Evolutionary conservation across 2,113 vertebrate species (phyloP).

Genomic region (Psilopsiagon aurifrons): DNA sequence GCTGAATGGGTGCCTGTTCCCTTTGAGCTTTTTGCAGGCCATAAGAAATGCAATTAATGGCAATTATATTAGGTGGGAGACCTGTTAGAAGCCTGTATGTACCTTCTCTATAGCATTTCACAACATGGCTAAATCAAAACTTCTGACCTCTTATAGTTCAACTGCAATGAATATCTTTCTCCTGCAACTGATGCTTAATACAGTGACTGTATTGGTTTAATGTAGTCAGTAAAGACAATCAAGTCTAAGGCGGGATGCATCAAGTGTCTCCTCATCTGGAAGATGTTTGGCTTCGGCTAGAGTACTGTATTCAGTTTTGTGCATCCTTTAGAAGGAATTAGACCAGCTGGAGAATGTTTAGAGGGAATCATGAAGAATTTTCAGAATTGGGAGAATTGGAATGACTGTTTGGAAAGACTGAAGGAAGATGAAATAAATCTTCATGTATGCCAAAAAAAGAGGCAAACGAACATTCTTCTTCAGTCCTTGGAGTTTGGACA

Average conservation of each 20-base stretch:
- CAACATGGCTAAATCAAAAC: background rate
- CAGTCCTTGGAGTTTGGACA: background rate
- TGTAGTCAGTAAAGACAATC: background rate
- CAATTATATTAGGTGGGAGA: background rate
- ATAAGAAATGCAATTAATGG: background rate
- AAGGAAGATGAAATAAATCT: background rate
- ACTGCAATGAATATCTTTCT: background rate
- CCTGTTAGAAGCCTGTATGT: background rate
- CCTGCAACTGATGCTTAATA: background rate
- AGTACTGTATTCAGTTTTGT: background rate
- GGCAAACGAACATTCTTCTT: background rate
- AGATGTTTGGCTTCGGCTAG: background rate
- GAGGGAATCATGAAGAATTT: background rate
- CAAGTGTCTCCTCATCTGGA: background rate
- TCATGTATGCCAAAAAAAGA: background rate
- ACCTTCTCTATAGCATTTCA: background rate
- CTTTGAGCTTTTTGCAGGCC: background rate
- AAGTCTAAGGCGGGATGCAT: background rate
- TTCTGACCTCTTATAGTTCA: background rate
- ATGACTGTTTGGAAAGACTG: background rate
- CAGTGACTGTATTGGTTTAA: background rate
- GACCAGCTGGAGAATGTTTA: background rate
- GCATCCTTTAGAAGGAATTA: background rate
- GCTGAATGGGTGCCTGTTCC: background rate
- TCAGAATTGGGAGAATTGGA: background rate